Percentiles rank a stretch among this genome's conserved stretches.
These are phyloP conservation scores for Condylura cristata DNA, from an alignment of 2,113 vertebrate genomes.

Conservation along the genomic window DNA sequence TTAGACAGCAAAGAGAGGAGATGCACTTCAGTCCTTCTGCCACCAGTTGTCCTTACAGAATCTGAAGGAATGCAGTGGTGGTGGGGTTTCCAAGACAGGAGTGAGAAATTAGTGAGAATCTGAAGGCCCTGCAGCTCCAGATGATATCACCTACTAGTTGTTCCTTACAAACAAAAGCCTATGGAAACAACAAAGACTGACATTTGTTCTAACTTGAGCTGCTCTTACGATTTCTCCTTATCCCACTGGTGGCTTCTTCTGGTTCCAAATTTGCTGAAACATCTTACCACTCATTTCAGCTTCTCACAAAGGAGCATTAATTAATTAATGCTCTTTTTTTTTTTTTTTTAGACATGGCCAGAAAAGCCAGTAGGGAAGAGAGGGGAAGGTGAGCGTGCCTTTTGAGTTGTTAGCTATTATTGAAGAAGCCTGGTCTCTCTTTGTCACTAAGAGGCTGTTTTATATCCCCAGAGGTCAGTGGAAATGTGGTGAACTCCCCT, in stretches of 20 bases:
- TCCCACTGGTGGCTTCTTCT: not conserved
- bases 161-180: not conserved
- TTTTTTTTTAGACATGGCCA: not conserved
- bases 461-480: slow-evolving; percentile 28
- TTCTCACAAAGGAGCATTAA: not conserved
- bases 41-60: not conserved
- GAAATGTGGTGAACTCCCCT: slow-evolving; percentile 12
- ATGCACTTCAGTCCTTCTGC: not conserved
- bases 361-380: not conserved
- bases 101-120: not conserved
- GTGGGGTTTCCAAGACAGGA: not conserved
- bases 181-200: not conserved
- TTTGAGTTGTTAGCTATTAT: not conserved
- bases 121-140: not conserved
- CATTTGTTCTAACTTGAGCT: not conserved
- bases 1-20: not conserved
- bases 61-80: not conserved
- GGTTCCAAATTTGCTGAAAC: not conserved
- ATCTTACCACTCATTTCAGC: not conserved
- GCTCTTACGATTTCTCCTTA: not conserved
- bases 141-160: fast-evolving
- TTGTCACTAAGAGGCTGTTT: slow-evolving; percentile 53
- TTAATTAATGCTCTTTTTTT: slow-evolving; percentile 37
- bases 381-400: not conserved
- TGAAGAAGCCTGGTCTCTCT: not conserved